Evolutionary conservation across 2,113 vertebrate genomes (phyloP), one percentile per base, ranked within the genome.

Genomic region (Malurus alboscapulatus): DNA sequence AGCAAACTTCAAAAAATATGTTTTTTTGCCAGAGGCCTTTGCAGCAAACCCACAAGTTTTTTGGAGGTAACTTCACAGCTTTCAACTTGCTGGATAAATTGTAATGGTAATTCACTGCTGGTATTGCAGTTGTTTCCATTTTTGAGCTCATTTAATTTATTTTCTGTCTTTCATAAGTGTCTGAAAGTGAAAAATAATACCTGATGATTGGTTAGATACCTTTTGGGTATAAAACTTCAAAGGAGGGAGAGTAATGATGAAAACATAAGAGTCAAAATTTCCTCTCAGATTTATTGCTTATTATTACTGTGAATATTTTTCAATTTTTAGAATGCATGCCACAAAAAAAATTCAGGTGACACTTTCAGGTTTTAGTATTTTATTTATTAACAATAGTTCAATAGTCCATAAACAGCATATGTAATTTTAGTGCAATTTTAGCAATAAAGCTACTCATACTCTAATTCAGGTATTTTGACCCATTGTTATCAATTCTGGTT

Each of bases 1-100:
- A 59, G 80, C 32, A 24, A 92, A 38, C 59, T 85, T 47, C 57
- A 48, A 17, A 92, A 48, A 84, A 62, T 65, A 36, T 27, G 24
- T n/a, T 40, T 87, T 88, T 91, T 96, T 67, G 81, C 94, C 93
- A 94, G 84, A 94, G 89, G 84, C 84, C 93, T 94, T 96, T 95
- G 94, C 95, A 96, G 80, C 78, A 96, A 98, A 95, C 58, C 95
- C 92, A 50, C 84, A 97, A 78, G 62, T 42, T 75, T 68, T 84
- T 73, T 85, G 79, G 83, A 95, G 58, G 75, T 54, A 81, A 65
- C 42, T 72, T 88, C 83, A 73, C 69, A 82, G 88, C 74, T 96
- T 93, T 95, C 86, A 68, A 38, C 29, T 76, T 73, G 36, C 71
- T 68, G 59, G 24, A 73, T 84, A 75, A 88, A 95, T 80, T 76